phyloP scores from a whole-genome alignment of 2,113 vertebrate genomes.

The Cariama cristata region DNA sequence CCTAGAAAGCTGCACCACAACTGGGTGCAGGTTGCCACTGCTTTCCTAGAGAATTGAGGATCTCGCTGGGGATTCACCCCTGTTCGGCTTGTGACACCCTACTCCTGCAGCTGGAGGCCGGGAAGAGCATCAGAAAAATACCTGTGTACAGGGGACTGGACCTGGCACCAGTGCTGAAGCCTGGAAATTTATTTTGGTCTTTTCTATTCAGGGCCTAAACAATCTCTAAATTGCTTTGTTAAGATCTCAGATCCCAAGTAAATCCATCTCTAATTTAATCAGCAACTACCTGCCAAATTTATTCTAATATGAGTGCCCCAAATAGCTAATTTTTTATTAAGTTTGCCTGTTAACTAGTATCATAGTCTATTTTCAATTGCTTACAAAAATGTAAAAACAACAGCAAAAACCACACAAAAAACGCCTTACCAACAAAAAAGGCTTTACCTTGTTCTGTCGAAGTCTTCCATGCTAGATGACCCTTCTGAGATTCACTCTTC shows the following conservation, averaged over 20 bases:
- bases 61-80: neutral
- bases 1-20: neutral
- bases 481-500: neutral
- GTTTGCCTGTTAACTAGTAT: neutral
- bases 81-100: fast-evolving
- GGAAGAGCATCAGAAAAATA: neutral
- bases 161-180: neutral
- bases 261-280: neutral
- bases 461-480: neutral
- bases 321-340: neutral
- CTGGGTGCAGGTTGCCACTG: neutral
- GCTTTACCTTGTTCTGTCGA: neutral
- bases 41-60: neutral
- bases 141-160: fast-evolving
- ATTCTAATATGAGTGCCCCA: neutral
- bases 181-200: neutral
- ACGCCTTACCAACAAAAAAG: neutral
- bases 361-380: neutral
- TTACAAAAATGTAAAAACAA: neutral
- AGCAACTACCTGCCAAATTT: neutral
- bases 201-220: neutral
- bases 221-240: neutral
- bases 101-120: neutral
- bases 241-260: neutral
- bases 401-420: neutral